Evolutionary conservation across 2,888 invertebrate genomes (phyloP), one percentile per base, ranked within the genome.

Genomic region (Dermolepida albohirtum): DNA sequence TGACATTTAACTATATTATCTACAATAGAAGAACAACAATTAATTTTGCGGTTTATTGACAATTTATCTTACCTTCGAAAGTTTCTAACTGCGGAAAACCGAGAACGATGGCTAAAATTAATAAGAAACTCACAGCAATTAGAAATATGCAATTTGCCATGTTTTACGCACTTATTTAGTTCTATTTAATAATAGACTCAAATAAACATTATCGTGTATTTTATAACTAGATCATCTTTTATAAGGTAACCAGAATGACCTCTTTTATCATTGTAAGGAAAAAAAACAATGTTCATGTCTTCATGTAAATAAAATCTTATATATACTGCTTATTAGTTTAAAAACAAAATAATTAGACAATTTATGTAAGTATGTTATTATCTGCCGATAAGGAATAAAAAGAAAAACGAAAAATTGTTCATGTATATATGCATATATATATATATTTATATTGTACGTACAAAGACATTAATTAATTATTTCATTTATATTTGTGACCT

Each of bases 1-100:
- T 62, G 47, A n/a, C 59, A 62, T 62, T 62, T 62, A 14, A 14
- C 34, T 16, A 62, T 62, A 14, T 47, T 34, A 10, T 34, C 59
- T 62, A 16, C 16, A 34, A 62, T n/a, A 11, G 44, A 44, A 47
- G 10, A 2, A 39, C 14, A 17, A 55, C 6, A 34, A 49, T 49
- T 49, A 17, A 44, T 44, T 4, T 6, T 8, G 1, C 14, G 14
- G 5, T 17, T 49, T 49, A n/a, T 49, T 49, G 5, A 16, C 5
- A 49, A n/a, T 17, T 49, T 8, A 11, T 7, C 14, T 11, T 62
- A 62, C 59, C 34, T 34, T 47, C 59, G 16, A 11, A 14, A 16
- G 39, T 16, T 14, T 49, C 49, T 16, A 62, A 16, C 12, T 14
- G 7, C 6, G 59, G 59, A 49, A 47, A 62, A 34, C 47, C 47